Percentiles rank a stretch among this genome's conserved stretches.
phyloP scores from a whole-genome alignment of 1,140 invertebrate genomes.

The Drosophila setifemur region DNA sequence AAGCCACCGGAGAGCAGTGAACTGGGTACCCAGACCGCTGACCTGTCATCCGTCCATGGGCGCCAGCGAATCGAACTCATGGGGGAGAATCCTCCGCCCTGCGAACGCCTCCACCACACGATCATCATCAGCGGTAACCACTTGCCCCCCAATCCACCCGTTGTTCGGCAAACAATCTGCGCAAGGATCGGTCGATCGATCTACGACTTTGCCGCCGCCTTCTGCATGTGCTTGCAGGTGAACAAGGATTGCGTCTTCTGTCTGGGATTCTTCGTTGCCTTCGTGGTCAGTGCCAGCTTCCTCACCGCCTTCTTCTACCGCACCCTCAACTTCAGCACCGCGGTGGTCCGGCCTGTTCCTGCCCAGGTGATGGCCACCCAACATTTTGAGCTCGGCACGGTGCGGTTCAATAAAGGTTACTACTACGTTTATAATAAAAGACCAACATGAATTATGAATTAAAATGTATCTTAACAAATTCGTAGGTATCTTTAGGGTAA shows the following conservation, averaged over 20 bases:
- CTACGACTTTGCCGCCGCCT: conserved; percentile 59
- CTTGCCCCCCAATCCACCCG: neutral
- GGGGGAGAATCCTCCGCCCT: conserved; percentile 25
- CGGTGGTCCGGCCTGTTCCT: neutral
- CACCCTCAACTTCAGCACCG: conserved; percentile 50
- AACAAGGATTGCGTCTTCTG: conserved; percentile 80
- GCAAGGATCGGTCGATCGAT: conserved; percentile 26
- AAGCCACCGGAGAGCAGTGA: conserved; percentile 5
- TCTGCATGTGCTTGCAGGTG: conserved; percentile 68
- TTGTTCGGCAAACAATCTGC: conserved; percentile 1
- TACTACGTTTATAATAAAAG: conserved; percentile 61
- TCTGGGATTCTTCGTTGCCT: conserved; percentile 74
- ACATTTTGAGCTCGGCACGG: conserved; percentile 13
- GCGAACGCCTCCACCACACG: conserved; percentile 56
- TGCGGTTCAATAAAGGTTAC: conserved; percentile 52
- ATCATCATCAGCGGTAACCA: conserved; percentile 58
- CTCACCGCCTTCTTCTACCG: conserved; percentile 79
- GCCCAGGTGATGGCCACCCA: neutral
- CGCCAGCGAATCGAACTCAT: conserved; percentile 10
- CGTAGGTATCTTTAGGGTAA: no score
- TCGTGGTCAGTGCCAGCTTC: conserved; percentile 75
- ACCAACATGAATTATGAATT: conserved; percentile 15
- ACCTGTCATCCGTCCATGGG: neutral
- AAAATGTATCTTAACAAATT: no score
- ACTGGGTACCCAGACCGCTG: conserved; percentile 48